Base-by-base conservation (phyloP, 2,797 vertebrate species). In the Paratrypauchen microcephalus region DNA sequence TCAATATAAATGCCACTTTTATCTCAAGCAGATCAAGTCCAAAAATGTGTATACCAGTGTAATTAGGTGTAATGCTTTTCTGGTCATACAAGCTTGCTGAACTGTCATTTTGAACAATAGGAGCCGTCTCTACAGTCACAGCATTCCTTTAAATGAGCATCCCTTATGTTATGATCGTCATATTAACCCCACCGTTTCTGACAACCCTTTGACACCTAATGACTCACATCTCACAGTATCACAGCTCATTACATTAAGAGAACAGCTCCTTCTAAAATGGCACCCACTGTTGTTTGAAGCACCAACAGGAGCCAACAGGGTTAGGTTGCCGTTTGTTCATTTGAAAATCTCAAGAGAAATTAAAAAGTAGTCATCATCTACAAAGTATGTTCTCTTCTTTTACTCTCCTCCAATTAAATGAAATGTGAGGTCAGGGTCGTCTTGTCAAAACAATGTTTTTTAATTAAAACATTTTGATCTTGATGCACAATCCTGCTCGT, bases 381-480 rank as follows among this genome's bases (percentile, higher is more conserved):
- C 75, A 63, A 79, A 81, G 73, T 71, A 81, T 74, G 84, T 81
- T 80, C 79, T 79, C 80, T 85, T 73, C 75, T 74, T 79, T 84
- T 72, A 60, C 13, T 64, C 68, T 81, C 68, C 30, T 59, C 70
- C 68, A 56, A 68, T 76, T 74, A 57, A 57, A 71, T 67, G 56
- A 78, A 82, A 72, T 71, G 16, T 66, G 82, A 76, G 78, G 85
- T 86, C 78, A 59, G 55, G 78, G 79, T 68, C 65, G 61, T 79
- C 81, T 80, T 57, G 79, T 87, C 79, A 74, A 78, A 83, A 79
- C 76, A 48, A 70, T 71, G 77, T 71, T 75, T 82, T n/a, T 83
- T 85, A 87, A 89, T 90, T 84, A 86, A 90, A 60, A 86, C 6
- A 64, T 85, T 88, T 86, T 81, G 78, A 90, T 90, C 87, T 80